Percentiles rank a stretch among this genome's conserved stretches.
Conservation (phyloP, 1,140 invertebrate species). For the Agrypnia vestita region DNA sequence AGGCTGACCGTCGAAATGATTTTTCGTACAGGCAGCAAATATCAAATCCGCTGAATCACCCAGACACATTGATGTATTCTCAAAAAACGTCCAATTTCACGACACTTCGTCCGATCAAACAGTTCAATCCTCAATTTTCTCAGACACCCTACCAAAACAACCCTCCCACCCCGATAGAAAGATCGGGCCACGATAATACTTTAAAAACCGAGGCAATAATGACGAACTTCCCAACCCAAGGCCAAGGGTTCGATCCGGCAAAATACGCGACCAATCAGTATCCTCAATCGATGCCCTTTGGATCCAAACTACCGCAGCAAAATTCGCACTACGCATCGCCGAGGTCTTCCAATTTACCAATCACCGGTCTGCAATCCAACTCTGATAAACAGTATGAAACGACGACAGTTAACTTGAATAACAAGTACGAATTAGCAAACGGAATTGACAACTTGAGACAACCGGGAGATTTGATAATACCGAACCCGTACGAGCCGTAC, state of each 20-base stretch:
- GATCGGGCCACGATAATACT: conserved; percentile 5
- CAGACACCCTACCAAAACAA: neutral
- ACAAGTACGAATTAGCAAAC: neutral
- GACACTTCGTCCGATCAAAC: conserved; percentile 28
- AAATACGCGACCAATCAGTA: conserved; percentile 14
- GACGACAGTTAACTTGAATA: neutral
- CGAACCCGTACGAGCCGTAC: conserved; percentile 1
- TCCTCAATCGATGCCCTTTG: conserved; percentile 6
- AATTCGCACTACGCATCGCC: neutral
- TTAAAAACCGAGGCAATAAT: neutral
- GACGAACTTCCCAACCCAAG: neutral
- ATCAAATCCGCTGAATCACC: neutral
- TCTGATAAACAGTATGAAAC: conserved; percentile 2
- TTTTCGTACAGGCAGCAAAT: neutral
- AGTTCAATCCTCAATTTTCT: neutral
- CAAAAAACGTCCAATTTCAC: neutral
- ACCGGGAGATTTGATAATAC: conserved; percentile 6
- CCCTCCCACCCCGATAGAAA: conserved; percentile 1
- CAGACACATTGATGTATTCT: neutral
- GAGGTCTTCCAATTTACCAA: conserved; percentile 12
- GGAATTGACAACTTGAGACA: conserved; percentile 1
- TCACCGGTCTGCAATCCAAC: neutral
- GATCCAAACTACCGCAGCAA: conserved; percentile 13
- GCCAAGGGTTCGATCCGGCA: neutral
- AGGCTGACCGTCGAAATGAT: conserved; percentile 26